Conservation (phyloP, 2,797 vertebrate species). For the Myripristis jacobus region DNA sequence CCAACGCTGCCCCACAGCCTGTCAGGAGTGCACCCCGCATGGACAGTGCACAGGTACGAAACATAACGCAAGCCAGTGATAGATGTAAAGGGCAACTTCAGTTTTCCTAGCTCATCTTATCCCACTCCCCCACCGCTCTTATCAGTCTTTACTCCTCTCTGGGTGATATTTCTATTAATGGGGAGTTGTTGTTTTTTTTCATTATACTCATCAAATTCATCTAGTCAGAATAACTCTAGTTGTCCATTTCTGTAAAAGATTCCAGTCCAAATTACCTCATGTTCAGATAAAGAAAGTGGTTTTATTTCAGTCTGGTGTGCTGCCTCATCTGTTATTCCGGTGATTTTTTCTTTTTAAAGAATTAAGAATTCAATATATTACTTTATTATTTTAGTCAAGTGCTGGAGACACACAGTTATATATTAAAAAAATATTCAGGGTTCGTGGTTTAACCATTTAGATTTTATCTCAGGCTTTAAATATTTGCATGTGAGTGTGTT, state of each 20-base stretch:
- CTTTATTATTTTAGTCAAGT: no score
- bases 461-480: no score
- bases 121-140: neutral
- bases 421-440: no score
- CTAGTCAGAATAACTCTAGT: neutral
- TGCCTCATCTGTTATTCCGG: neutral
- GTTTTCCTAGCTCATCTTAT: neutral
- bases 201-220: neutral
- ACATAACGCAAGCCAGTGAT: neutral
- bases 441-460: no score
- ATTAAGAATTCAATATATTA: neutral
- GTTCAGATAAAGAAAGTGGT: no score
- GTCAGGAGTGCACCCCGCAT: slow-evolving; percentile 84
- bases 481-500: no score
- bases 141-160: no score
- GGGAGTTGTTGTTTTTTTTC: no score
- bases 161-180: no score
- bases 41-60: slow-evolving; percentile 88
- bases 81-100: neutral
- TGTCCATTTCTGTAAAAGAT: neutral
- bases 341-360: neutral
- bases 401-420: no score
- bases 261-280: neutral
- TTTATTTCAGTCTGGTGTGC: neutral
- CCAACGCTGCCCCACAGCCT: slow-evolving; percentile 84